These are phyloP conservation scores for Apamea monoglypha DNA, from an alignment of 2,888 invertebrate genomes.

Conservation along the genomic window DNA sequence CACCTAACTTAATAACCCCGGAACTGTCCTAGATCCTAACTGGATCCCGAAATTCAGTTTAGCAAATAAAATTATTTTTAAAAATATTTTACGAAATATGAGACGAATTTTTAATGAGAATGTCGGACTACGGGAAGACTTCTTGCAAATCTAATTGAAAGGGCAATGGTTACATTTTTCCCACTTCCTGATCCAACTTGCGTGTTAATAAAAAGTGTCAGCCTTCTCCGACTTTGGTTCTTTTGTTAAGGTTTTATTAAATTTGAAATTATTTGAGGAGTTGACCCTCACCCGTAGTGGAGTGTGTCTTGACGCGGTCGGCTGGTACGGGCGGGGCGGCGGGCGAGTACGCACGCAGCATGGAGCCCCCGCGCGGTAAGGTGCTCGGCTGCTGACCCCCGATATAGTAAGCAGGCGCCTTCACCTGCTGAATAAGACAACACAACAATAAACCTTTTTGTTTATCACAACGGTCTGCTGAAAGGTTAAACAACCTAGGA, in stretches of 20 bases:
- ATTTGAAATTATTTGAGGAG: constrained; percentile 31
- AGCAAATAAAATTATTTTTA: neutral
- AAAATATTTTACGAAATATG: neutral
- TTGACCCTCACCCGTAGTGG: constrained; percentile 76
- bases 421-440: constrained; percentile 74
- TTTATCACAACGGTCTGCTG: constrained; percentile 14
- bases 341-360: constrained; percentile 93
- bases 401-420: constrained; percentile 93
- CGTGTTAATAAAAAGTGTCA: constrained; percentile 40
- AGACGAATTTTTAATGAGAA: constrained; percentile 1
- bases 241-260: constrained; percentile 39
- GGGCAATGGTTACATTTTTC: constrained; percentile 44
- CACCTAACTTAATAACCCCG: constrained; percentile 68
- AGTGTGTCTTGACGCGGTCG: constrained; percentile 90
- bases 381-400: constrained; percentile 91
- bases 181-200: constrained; percentile 49
- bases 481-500: neutral
- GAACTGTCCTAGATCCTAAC: constrained; percentile 25
- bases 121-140: constrained; percentile 8
- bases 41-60: constrained; percentile 4
- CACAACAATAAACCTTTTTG: constrained; percentile 22
- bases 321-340: constrained; percentile 90
- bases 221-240: constrained; percentile 18
- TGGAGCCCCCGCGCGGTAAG: constrained; percentile 92
- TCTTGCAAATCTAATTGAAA: constrained; percentile 43